Conservation (phyloP, 2,888 invertebrate genomes). For the Ochlodes sylvanus region DNA sequence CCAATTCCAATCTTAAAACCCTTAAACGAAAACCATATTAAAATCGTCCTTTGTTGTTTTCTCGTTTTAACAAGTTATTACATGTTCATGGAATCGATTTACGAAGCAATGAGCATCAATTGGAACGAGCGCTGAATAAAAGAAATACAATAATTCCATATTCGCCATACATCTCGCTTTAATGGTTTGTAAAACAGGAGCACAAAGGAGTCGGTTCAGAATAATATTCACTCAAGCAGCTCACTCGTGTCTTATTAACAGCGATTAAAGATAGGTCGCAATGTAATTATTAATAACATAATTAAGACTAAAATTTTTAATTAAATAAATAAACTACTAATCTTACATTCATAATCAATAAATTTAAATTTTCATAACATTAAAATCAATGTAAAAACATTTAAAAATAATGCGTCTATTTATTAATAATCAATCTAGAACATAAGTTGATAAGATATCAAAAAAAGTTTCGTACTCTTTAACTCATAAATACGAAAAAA, state of each 20-base stretch:
- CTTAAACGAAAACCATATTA: neutral
- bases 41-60: neutral
- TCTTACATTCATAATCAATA: no score
- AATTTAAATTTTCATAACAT: no score
- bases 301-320: no score
- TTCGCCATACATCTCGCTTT: constrained; percentile 29
- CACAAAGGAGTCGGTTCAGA: constrained; percentile 27
- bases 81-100: constrained; percentile 6
- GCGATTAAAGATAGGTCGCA: neutral
- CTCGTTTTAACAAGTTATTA: constrained; percentile 7
- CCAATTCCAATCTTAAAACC: no score
- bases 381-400: no score
- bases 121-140: constrained; percentile 13
- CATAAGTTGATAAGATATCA: no score
- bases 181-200: constrained; percentile 34
- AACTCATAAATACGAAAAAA: no score
- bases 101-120: constrained; percentile 23
- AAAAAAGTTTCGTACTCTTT: no score
- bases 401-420: no score
- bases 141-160: constrained; percentile 13
- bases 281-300: no score
- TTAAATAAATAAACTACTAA: no score
- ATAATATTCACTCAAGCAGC: constrained; percentile 30
- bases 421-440: no score
- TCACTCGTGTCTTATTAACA: neutral